Conservation (phyloP, 2,797 vertebrate species). For the Poeciliopsis infans region DNA sequence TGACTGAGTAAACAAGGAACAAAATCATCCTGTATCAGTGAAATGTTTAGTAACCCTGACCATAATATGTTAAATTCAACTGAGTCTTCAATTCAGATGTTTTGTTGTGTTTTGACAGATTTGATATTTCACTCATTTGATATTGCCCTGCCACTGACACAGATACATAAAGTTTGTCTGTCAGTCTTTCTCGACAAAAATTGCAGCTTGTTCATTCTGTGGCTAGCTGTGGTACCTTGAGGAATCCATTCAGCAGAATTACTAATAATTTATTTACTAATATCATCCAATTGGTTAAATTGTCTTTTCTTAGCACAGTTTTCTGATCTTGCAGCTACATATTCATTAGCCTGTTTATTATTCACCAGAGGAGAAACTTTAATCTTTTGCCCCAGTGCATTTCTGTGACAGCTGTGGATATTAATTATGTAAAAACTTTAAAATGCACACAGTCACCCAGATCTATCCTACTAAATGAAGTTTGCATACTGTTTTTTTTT, state of each 20-base stretch:
- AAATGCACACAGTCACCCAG: not conserved
- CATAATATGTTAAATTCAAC: not conserved
- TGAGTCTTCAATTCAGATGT: not conserved
- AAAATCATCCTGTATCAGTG: not conserved
- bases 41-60: not conserved
- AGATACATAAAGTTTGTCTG: not conserved
- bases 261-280: not conserved
- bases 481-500: not conserved
- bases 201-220: not conserved
- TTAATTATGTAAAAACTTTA: not conserved
- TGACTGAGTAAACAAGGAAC: not conserved
- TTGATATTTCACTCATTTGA: not conserved
- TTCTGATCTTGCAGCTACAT: not conserved
- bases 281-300: not conserved
- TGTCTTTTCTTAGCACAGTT: not conserved
- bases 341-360: not conserved
- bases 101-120: not conserved
- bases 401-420: conserved; percentile 1
- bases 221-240: not conserved
- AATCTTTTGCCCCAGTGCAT: not conserved
- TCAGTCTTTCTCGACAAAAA: not conserved
- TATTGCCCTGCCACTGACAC: not conserved
- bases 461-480: not conserved
- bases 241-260: not conserved
- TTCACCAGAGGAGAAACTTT: not conserved